Evolutionary conservation across 2,888 invertebrate genomes (phyloP).

Genomic region (Xestia sexstrigata): DNA sequence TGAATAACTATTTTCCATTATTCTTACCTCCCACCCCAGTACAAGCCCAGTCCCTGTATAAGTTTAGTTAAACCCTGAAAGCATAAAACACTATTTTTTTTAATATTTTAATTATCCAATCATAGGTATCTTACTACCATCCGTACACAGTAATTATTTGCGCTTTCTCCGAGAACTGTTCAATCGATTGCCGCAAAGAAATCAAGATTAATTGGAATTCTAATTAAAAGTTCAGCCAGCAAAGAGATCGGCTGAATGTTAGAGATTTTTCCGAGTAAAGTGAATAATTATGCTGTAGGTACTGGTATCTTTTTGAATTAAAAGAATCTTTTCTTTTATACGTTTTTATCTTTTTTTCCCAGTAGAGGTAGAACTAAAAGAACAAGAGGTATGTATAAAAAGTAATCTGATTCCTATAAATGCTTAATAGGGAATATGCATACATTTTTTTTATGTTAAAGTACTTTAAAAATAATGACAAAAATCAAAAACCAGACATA

Average conservation of each 20-base stretch:
- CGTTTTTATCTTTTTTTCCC: background rate
- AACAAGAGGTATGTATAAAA: background rate
- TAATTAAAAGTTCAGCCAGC: constrained; percentile 69
- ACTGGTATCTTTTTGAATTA: background rate
- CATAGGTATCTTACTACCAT: background rate
- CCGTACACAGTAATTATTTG: constrained; percentile 32
- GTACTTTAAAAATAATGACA: no score
- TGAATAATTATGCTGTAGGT: constrained; percentile 13
- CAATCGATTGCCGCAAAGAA: constrained; percentile 59
- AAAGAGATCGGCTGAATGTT: constrained; percentile 20
- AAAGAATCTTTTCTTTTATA: constrained; percentile 2
- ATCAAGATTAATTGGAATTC: constrained; percentile 67
- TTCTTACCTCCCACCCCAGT: no score
- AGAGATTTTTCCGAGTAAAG: constrained; percentile 15
- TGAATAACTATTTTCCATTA: no score
- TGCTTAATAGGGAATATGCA: no score
- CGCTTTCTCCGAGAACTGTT: constrained; percentile 12
- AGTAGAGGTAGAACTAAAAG: background rate
- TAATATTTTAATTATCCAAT: background rate
- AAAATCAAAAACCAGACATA: no score
- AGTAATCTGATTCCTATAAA: background rate
- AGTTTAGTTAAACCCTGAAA: background rate
- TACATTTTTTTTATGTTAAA: no score
- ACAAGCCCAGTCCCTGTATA: background rate
- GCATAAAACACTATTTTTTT: no score